Base-by-base conservation (phyloP, 1,140 invertebrate species). In the Macrobrachium rosenbergii region DNA sequence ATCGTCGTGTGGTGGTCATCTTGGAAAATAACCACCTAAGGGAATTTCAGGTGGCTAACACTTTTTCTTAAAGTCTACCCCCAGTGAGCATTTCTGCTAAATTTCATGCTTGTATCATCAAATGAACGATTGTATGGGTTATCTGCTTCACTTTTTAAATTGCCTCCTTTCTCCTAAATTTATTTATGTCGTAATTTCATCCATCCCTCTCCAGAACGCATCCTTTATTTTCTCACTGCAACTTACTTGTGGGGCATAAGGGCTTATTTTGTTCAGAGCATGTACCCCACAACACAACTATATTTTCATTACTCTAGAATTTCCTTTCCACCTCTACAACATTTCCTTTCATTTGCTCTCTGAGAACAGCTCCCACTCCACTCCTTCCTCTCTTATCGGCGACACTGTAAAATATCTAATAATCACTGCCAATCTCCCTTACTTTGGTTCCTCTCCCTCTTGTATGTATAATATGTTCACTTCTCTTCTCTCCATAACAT, bases 221-320 rank as follows among this genome's bases (percentile, higher is more conserved):
- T 69, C 67, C 67, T 69, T 69, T 28, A 21, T 28, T 69, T 69
- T 28, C 67, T 69, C n/a, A 19, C n/a, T 69, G n/a, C n/a, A 69
- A 21, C 17, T 28, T 7, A 28, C 37, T 19, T 69, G 67, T 69
- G 17, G 67, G n/a, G 67, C 67, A 72, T 72, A 72, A 21, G 7
- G n/a, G 17, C 67, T 69, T n/a, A 69, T 28, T 19, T 21, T 19
- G 37, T 69, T 69, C 37, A 69, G 37, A 5, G 16, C 14, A 5
- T 37, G 2, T 72, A 3, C 69, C 12, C n/a, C 69, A 72, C 19
- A 72, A 11, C 23, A 7, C 43, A 72, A 72, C 19, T 12, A 28
- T n/a, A 12, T 12, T 2, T 7, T 72, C 2, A 72, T 72, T 12
- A 72, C 2, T 12, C 69, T 2, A 12, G 23, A 7, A 28, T 72